These are phyloP conservation scores for Frieseomelitta varia DNA, from an alignment of 1,140 invertebrate genomes.

Conservation along the genomic window DNA sequence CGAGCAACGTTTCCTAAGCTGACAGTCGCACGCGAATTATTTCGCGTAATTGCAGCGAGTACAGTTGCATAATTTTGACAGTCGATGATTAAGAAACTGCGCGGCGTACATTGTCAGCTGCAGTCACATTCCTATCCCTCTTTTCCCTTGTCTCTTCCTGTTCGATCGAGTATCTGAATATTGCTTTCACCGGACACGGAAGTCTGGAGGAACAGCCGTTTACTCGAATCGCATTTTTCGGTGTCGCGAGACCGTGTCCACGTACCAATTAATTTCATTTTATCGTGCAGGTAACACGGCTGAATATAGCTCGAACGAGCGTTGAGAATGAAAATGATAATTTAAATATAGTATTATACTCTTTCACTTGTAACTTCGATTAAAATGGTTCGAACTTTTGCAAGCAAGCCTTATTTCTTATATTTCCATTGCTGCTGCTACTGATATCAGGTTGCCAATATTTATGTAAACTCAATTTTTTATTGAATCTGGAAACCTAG, in stretches of 20 bases:
- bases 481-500: not conserved
- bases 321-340: not conserved
- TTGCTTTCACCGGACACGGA: slow-evolving; percentile 36
- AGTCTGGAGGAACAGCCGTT: not conserved
- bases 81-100: not conserved
- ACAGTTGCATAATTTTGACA: slow-evolving; percentile 9
- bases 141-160: not conserved
- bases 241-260: too few species aligned
- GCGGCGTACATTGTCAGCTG: too few species aligned
- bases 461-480: not conserved
- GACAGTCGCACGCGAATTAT: not conserved
- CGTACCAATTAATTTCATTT: not conserved
- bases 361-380: not conserved
- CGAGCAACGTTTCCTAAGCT: not conserved
- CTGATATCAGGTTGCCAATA: not conserved
- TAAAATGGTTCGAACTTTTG: not conserved
- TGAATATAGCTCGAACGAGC: too few species aligned
- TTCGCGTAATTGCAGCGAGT: not conserved
- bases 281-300: not conserved
- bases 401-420: too few species aligned
- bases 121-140: not conserved
- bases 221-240: not conserved
- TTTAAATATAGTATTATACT: not conserved
- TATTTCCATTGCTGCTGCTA: too few species aligned
- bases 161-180: not conserved